Percentiles rank a stretch among this genome's conserved stretches.
phyloP scores from a whole-genome alignment of 30 jellyfish, hydroid and myxozoan genomes.

The Pelagia noctiluca region DNA sequence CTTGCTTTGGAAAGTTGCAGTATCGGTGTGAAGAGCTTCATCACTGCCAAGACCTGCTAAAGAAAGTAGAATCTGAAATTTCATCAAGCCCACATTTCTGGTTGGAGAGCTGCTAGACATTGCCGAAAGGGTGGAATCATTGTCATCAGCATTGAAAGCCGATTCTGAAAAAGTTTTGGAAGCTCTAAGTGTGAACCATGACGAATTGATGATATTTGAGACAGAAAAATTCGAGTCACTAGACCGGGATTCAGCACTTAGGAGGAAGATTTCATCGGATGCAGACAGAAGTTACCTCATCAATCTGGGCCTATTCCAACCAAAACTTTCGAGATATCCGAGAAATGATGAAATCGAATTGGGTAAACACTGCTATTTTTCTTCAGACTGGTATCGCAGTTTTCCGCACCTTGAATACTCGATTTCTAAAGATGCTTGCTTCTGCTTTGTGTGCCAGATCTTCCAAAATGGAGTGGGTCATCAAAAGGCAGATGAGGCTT shows the following conservation, averaged over 20 bases:
- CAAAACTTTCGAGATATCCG: slow-evolving; percentile 26
- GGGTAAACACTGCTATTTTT: no score
- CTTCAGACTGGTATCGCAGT: no score
- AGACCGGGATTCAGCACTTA: slow-evolving; percentile 20
- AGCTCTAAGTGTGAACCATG: neutral
- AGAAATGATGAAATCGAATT: neutral
- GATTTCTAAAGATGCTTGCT: slow-evolving; percentile 12
- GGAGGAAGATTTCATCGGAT: slow-evolving; percentile 6
- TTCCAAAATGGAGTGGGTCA: slow-evolving; percentile 59
- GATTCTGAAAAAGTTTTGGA: slow-evolving; percentile 15
- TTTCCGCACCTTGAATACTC: slow-evolving; percentile 38
- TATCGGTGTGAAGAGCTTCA: slow-evolving; percentile 8
- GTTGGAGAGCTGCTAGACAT: slow-evolving; percentile 12
- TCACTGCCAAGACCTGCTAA: slow-evolving; percentile 9
- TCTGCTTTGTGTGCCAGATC: no score
- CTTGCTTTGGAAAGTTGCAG: slow-evolving; percentile 13
- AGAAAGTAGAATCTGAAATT: slow-evolving; percentile 6
- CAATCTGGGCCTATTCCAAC: slow-evolving; percentile 21
- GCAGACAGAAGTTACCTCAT: slow-evolving; percentile 9
- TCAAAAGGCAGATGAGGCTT: slow-evolving; percentile 28
- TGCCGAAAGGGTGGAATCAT: slow-evolving; percentile 20
- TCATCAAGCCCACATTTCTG: slow-evolving; percentile 4
- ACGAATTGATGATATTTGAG: neutral
- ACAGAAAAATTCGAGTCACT: neutral
- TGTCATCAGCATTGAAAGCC: slow-evolving; percentile 8